Evolutionary conservation across 2,888 invertebrate species (phyloP).

Genomic region (Bedellia somnulentella): DNA sequence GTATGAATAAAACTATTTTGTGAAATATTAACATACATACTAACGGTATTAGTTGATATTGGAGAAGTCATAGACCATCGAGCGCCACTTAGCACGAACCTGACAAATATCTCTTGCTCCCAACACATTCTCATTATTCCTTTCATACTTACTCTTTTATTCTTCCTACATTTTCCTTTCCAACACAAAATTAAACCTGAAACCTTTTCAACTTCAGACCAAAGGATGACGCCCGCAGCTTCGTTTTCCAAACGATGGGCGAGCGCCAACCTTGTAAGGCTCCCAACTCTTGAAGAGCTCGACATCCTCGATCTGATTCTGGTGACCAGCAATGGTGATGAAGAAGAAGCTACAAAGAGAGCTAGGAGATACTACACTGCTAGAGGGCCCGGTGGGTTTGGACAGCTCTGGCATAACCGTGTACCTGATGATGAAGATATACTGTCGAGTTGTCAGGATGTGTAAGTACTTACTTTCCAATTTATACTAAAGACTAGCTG

Average conservation of each 20-base stretch:
- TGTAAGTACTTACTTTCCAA: constrained; percentile 22
- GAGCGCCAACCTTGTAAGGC: constrained; percentile 38
- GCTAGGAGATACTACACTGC: constrained; percentile 27
- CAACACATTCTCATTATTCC: too few relatives aligned
- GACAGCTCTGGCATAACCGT: constrained; percentile 41
- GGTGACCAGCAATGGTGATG: constrained; percentile 25
- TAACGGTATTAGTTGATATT: too few relatives aligned
- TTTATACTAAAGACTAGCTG: background rate
- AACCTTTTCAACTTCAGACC: too few relatives aligned
- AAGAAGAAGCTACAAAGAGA: constrained; percentile 1
- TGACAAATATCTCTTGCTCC: too few relatives aligned
- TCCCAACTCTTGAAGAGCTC: constrained; percentile 28
- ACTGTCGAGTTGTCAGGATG: constrained; percentile 48
- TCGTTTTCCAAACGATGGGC: constrained; percentile 56
- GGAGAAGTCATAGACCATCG: too few relatives aligned
- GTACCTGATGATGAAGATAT: constrained; percentile 48
- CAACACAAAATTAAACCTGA: too few relatives aligned
- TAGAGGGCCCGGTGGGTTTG: constrained; percentile 36
- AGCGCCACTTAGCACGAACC: too few relatives aligned
- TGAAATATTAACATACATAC: too few relatives aligned
- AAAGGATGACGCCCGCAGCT: constrained; percentile 54
- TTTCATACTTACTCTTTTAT: too few relatives aligned
- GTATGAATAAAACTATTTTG: too few relatives aligned
- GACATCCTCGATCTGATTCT: constrained; percentile 30
- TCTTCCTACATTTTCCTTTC: too few relatives aligned